phyloP scores from a whole-genome alignment of 2,888 invertebrate genomes.

The Hedychridium roseum region DNA sequence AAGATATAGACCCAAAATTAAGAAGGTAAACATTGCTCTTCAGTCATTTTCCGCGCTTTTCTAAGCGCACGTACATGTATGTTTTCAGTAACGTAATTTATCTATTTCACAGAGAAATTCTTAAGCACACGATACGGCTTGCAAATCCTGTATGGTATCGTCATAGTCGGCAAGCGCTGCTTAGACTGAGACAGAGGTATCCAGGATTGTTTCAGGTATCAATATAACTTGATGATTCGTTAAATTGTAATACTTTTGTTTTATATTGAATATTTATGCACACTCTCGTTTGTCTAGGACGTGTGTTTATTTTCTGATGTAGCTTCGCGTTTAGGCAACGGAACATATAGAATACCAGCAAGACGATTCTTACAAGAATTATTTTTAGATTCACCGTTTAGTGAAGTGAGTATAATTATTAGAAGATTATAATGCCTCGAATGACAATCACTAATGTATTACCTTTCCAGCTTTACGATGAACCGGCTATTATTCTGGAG shows the following conservation, averaged over 20 bases:
- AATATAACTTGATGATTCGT: background rate
- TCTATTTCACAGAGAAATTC: slow-evolving; percentile 63
- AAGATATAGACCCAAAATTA: slow-evolving; percentile 47
- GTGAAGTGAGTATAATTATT: slow-evolving; percentile 61
- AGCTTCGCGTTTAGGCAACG: slow-evolving; percentile 78
- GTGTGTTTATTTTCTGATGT: slow-evolving; percentile 94
- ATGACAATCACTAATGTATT: background rate
- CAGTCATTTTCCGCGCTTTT: background rate
- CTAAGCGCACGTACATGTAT: background rate
- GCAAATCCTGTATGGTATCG: slow-evolving; percentile 82
- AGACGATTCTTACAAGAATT: slow-evolving; percentile 92
- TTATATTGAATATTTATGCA: slow-evolving; percentile 1
- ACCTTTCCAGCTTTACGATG: slow-evolving; percentile 55
- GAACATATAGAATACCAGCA: slow-evolving; percentile 83
- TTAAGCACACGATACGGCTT: slow-evolving; percentile 77
- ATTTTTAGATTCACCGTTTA: slow-evolving; percentile 85
- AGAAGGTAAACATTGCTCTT: slow-evolving; percentile 39
- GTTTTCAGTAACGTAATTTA: background rate
- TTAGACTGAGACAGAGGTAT: slow-evolving; percentile 78
- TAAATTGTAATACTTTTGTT: background rate
- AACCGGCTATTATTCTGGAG: slow-evolving; percentile 55
- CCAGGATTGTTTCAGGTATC: slow-evolving; percentile 71
- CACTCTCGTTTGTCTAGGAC: slow-evolving; percentile 67
- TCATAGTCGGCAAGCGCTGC: slow-evolving; percentile 82
- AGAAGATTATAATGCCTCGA: slow-evolving; percentile 8